Conservation (phyloP, 2,797 vertebrate genomes). For the Dicrostonyx torquatus region DNA sequence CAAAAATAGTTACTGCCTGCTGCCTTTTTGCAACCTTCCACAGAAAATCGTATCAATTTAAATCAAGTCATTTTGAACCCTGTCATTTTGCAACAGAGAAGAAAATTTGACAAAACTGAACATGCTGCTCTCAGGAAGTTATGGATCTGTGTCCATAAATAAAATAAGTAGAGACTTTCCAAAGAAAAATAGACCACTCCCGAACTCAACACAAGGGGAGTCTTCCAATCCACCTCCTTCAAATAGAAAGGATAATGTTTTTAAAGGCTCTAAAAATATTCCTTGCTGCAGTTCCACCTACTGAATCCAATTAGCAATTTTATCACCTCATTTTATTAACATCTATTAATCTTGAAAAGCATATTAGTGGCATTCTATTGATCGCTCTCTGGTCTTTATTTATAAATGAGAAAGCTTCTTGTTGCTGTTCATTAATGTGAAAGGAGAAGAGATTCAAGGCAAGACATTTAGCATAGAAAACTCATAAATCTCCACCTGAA, state of each 20-base stretch:
- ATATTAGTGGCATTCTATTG: constrained; percentile 78
- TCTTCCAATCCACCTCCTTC: constrained; percentile 17
- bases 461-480: constrained; percentile 83
- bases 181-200: constrained; percentile 64
- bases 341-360: constrained; percentile 80
- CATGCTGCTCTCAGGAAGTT: constrained; percentile 33
- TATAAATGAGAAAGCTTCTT: constrained; percentile 75
- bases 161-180: constrained; percentile 54
- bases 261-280: constrained; percentile 59
- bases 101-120: constrained; percentile 69
- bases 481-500: constrained; percentile 82
- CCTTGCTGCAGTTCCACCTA: constrained; percentile 72
- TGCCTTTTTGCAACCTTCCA: constrained; percentile 70
- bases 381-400: constrained; percentile 80
- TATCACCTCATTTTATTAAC: constrained; percentile 80
- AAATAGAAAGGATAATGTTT: constrained; percentile 54
- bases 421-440: constrained; percentile 78
- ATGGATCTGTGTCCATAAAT: constrained; percentile 40
- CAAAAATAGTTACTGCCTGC: constrained; percentile 70
- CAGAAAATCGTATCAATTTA: constrained; percentile 73
- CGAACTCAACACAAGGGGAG: constrained; percentile 46
- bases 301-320: constrained; percentile 79
- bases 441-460: constrained; percentile 81
- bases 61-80: constrained; percentile 71
- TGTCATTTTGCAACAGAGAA: constrained; percentile 71